A percentile compares a stretch with the other conserved stretches of the same genome.
phyloP scores from a whole-genome alignment of 2,888 invertebrate species.

The Patella pellucida region DNA sequence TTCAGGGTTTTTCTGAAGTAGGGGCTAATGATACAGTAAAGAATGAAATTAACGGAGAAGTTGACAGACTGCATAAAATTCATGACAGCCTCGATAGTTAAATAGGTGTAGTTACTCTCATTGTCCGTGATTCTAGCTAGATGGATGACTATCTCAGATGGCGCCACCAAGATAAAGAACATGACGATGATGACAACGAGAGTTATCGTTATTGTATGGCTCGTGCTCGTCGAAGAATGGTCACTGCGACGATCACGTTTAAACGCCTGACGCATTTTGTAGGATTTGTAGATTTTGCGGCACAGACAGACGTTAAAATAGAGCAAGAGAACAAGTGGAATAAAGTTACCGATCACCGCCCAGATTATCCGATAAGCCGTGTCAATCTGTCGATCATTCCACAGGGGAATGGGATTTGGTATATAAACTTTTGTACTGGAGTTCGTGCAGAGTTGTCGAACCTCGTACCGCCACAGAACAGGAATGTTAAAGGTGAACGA shows the following conservation, averaged over 20 bases:
- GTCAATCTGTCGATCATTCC: constrained; percentile 45
- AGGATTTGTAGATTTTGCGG: constrained; percentile 60
- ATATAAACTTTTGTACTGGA: constrained; percentile 9
- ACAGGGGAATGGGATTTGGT: constrained; percentile 44
- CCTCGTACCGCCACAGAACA: constrained; percentile 60
- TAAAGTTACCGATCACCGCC: constrained; percentile 60
- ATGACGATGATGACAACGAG: constrained; percentile 66
- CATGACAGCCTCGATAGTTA: constrained; percentile 73
- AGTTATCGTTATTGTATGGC: constrained; percentile 63
- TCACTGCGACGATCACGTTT: constrained; percentile 23
- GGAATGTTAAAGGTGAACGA: constrained; percentile 81
- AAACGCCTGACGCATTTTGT: constrained; percentile 56
- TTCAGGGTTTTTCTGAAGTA: constrained; percentile 80
- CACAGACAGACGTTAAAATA: constrained; percentile 65
- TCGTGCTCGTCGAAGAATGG: constrained; percentile 46
- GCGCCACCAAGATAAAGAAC: constrained; percentile 67
- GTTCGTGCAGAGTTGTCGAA: constrained; percentile 29
- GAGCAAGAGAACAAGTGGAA: constrained; percentile 60
- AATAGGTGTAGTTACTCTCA: constrained; percentile 53
- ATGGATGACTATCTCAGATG: constrained; percentile 63
- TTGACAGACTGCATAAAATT: constrained; percentile 83
- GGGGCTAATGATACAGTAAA: constrained; percentile 84
- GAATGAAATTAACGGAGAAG: constrained; percentile 84
- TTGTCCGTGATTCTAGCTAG: constrained; percentile 48
- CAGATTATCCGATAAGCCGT: constrained; percentile 57